Conservation (phyloP, 2,797 vertebrate genomes). For the Sternarchorhynchus goeldii region DNA sequence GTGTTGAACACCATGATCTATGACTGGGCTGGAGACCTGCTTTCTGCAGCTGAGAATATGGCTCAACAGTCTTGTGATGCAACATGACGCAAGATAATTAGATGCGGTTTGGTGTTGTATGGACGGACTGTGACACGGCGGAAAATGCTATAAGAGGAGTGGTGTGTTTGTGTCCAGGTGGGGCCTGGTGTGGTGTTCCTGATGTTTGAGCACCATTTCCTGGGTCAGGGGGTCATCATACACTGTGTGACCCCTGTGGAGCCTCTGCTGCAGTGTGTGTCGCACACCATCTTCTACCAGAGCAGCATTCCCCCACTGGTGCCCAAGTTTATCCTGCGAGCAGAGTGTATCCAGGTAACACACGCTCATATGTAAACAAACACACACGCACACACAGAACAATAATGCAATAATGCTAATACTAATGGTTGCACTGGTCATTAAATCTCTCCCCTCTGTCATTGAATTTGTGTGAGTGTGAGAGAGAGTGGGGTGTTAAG, state of each 20-base stretch:
- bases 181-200: conserved; percentile 83
- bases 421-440: neutral
- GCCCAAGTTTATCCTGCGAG: conserved; percentile 81
- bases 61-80: neutral
- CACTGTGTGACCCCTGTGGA: conserved; percentile 83
- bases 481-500: too few relatives aligned
- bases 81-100: neutral
- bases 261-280: conserved; percentile 81
- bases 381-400: conserved; percentile 21
- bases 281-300: conserved; percentile 84
- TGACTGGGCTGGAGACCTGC: neutral
- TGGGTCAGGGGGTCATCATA: conserved; percentile 80
- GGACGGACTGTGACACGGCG: neutral
- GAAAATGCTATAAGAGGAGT: neutral
- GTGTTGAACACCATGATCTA: neutral
- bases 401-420: neutral
- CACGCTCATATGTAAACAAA: neutral
- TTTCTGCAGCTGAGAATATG: neutral
- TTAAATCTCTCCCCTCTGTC: neutral
- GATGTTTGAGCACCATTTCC: conserved; percentile 72
- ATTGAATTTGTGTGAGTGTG: neutral
- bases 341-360: conserved; percentile 80
- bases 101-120: neutral
- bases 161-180: conserved; percentile 67
- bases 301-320: conserved; percentile 70